A percentile compares a stretch with the other conserved stretches of the same genome.
Evolutionary conservation across 2,113 vertebrate species (phyloP).

Genomic region (Aix galericulata): DNA sequence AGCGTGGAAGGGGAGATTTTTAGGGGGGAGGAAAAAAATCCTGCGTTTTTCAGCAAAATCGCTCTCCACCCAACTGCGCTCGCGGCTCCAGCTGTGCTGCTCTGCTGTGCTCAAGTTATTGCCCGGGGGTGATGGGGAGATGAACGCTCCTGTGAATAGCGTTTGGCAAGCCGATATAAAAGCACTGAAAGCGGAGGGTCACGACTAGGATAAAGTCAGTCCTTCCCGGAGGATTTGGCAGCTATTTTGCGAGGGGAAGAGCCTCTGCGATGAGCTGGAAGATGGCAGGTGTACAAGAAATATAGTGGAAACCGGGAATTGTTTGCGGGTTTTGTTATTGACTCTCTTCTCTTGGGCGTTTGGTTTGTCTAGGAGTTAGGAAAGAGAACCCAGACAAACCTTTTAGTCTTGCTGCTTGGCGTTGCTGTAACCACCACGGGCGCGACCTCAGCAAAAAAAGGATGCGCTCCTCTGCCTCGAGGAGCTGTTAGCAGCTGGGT

Average conservation of each 20-base stretch:
- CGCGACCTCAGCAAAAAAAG: neutral
- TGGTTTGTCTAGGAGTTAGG: conserved; percentile 19
- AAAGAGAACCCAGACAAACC: neutral
- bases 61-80: conserved; percentile 46
- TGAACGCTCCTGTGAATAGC: conserved; percentile 14
- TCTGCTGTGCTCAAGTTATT: neutral
- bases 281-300: conserved; percentile 67
- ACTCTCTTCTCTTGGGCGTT: conserved; percentile 23
- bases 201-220: conserved; percentile 7
- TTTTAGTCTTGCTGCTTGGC: neutral
- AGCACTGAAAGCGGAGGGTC: neutral
- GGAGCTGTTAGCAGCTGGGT: neutral
- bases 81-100: conserved; percentile 45
- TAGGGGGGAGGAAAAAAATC: neutral
- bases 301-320: conserved; percentile 30
- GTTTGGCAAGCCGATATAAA: conserved; percentile 12
- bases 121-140: neutral
- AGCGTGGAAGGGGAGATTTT: conserved; percentile 25
- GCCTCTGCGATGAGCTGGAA: conserved; percentile 66
- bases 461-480: neutral
- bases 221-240: conserved; percentile 46
- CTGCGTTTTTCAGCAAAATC: conserved; percentile 50
- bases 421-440: neutral
- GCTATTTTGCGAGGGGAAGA: conserved; percentile 49
- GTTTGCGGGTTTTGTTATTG: conserved; percentile 31